Evolutionary conservation across 2,113 vertebrate genomes (phyloP).

Genomic region (Erythrocercus mccallii): DNA sequence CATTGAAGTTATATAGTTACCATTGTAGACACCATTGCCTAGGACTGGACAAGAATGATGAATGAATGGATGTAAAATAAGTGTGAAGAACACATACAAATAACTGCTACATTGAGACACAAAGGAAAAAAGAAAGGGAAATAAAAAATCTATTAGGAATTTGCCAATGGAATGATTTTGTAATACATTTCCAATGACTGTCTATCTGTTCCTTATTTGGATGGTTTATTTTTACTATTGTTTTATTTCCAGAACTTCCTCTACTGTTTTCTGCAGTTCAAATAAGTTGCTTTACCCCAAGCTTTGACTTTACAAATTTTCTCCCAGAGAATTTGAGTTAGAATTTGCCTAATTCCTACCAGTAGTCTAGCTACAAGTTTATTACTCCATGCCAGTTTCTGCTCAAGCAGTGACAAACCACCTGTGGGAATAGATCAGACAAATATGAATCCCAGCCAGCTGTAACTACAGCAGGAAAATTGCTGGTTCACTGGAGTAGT

Average conservation of each 20-base stretch:
- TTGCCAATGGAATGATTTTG: background rate
- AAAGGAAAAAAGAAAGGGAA: background rate
- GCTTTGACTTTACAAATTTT: background rate
- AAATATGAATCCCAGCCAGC: conserved; percentile 25
- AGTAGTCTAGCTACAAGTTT: background rate
- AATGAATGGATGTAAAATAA: background rate
- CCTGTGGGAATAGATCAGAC: conserved; percentile 14
- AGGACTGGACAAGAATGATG: background rate
- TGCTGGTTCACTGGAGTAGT: conserved; percentile 13
- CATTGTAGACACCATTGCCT: background rate
- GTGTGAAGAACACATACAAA: accelerated
- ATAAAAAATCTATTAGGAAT: background rate
- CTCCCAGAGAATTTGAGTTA: background rate
- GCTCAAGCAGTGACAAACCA: conserved; percentile 32
- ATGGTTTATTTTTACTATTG: background rate
- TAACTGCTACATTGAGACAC: background rate
- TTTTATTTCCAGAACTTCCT: background rate
- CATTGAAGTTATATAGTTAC: background rate
- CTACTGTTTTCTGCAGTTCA: background rate
- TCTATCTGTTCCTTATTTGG: background rate
- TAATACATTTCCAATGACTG: background rate
- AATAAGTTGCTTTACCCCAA: background rate
- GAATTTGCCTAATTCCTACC: background rate
- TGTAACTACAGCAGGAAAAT: conserved; percentile 42
- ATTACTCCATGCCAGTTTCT: background rate